phyloP scores from a whole-genome alignment of 2,888 invertebrate genomes.

The Sepiola atlantica region DNA sequence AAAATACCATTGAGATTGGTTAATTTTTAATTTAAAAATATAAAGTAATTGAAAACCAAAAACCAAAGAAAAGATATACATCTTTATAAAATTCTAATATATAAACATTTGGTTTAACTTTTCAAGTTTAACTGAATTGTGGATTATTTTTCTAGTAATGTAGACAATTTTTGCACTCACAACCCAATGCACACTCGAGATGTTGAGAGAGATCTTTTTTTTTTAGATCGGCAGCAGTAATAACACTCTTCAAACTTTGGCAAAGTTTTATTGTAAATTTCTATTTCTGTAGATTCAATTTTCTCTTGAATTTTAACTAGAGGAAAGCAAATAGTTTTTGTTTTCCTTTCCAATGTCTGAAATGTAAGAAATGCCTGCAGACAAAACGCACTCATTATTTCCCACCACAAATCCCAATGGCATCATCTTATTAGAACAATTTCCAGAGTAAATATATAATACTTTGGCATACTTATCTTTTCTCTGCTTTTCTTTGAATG shows the following conservation, averaged over 20 bases:
- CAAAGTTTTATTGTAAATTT: background rate
- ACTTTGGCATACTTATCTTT: background rate
- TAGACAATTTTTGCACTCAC: too few species aligned
- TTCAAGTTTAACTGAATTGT: too few species aligned
- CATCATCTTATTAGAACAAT: background rate
- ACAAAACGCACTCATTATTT: background rate
- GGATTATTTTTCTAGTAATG: too few species aligned
- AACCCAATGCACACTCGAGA: too few species aligned
- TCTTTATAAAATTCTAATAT: too few species aligned
- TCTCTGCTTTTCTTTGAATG: background rate
- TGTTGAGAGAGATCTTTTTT: too few species aligned
- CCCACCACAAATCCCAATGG: background rate
- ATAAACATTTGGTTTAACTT: too few species aligned
- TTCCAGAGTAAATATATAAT: background rate
- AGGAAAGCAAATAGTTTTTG: background rate
- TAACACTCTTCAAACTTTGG: background rate
- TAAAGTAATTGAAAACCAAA: too few species aligned
- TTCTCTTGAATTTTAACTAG: background rate
- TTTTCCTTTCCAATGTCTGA: background rate
- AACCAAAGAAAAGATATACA: too few species aligned
- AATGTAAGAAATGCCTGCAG: background rate
- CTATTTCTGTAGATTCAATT: background rate
- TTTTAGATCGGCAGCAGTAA: too few species aligned
- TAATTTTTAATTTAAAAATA: too few species aligned
- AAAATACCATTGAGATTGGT: too few species aligned